Evolutionary conservation across 2,113 vertebrate species (phyloP).

Genomic region (Deroptyus accipitrinus): DNA sequence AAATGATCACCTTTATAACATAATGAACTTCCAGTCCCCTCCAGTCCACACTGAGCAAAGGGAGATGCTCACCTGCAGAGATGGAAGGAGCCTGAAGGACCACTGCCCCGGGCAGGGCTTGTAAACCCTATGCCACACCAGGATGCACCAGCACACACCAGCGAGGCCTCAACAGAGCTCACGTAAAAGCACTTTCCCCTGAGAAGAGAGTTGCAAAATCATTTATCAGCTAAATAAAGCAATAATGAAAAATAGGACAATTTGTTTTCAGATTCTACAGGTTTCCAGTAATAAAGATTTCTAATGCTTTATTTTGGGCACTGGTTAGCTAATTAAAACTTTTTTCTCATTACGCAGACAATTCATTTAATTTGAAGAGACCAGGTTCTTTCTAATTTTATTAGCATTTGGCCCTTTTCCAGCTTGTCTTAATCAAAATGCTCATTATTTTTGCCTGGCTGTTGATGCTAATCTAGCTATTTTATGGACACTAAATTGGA

Average conservation of each 20-base stretch:
- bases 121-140: background rate
- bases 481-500: conserved; percentile 29
- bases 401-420: conserved; percentile 55
- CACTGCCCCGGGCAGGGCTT: background rate
- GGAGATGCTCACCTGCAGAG: background rate
- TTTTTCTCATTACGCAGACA: conserved; percentile 49
- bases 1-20: accelerated
- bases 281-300: conserved; percentile 60
- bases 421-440: conserved; percentile 63
- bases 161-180: background rate
- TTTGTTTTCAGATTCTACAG: conserved; percentile 36
- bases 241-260: conserved; percentile 47
- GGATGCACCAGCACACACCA: background rate
- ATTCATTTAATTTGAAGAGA: conserved; percentile 63
- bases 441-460: conserved; percentile 56
- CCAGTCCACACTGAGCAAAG: background rate
- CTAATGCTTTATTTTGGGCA: conserved; percentile 29
- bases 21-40: background rate
- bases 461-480: conserved; percentile 57
- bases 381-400: conserved; percentile 43
- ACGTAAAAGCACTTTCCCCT: background rate
- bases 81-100: background rate
- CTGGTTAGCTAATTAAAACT: conserved; percentile 44
- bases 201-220: background rate
- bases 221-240: conserved; percentile 50